Evolutionary conservation across 2,888 invertebrate species (phyloP), one percentile per base, ranked within the genome.

Genomic region (Ceraclea dissimilis): DNA sequence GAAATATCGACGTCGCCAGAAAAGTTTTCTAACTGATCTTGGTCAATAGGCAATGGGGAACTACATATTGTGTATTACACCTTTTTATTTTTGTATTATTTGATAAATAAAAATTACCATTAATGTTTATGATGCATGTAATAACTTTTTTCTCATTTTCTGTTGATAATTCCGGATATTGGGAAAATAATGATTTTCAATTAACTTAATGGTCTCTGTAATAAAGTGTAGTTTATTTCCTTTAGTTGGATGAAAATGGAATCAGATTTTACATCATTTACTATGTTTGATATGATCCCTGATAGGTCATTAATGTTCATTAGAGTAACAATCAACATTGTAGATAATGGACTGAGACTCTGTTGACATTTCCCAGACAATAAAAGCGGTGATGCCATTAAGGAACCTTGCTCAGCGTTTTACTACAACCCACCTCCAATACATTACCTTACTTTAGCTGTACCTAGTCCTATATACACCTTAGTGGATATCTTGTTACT

Each of bases 401-500:
- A 26, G 47, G 46, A 44, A 43, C 54, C 51, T 60, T 57, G 55
- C 60, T 60, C 54, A 57, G 49, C 57, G 54, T 60, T 60, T 60
- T 55, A 60, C 57, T 60, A 47, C 31, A 57, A 46, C 54, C 39
- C 39, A 16, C 52, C 48, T 56, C 46, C 53, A 39, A 39, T 39
- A 39, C 39, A 39, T 39, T 19, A 31, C 21, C 26, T 26, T 26
- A 10, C 26, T 10, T 26, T 10, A 26, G 4, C 5, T 26, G 5
- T 26, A 26, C 26, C 26, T 26, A n/a, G n/a, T 26, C 10, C 4
- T 26, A 26, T 10, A 4, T 26, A 26, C 26, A 26, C 26, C n/a
- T n/a, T n/a, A 26, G 26, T 26, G 26, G 26, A 10, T 26, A 26
- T 26, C n/a, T n/a, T n/a, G n/a, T n/a, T n/a, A n/a, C n/a, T n/a